Conservation (phyloP, 2,888 invertebrate species). For the Acanthosepion lycidas region DNA sequence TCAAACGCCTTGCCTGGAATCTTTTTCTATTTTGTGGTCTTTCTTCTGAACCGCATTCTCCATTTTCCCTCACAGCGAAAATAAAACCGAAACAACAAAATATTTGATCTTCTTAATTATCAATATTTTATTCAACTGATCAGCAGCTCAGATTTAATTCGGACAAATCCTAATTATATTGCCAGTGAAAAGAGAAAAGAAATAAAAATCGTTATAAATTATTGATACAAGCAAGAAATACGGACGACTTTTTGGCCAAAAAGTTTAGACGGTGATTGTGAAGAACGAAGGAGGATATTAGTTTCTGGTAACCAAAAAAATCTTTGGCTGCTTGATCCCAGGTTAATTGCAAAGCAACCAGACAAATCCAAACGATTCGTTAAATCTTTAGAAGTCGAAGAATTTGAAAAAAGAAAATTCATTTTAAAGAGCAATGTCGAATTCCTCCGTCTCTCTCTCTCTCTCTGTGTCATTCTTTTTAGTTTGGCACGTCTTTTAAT, state of each 20-base stretch:
- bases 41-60: not conserved
- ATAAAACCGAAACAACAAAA: not conserved
- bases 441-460: not conserved
- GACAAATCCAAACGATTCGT: not conserved
- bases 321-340: not conserved
- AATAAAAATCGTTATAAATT: not conserved
- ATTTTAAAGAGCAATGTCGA: not conserved
- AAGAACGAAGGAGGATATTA: not conserved
- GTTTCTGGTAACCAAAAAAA: not conserved
- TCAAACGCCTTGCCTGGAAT: not conserved
- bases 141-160: not conserved
- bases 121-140: slow-evolving; percentile 18
- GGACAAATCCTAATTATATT: not conserved
- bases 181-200: not conserved
- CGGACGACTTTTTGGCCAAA: not conserved
- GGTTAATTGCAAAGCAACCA: slow-evolving; percentile 12
- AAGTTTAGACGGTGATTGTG: not conserved
- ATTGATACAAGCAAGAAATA: slow-evolving; percentile 33
- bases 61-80: not conserved
- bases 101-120: not conserved
- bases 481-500: not conserved
- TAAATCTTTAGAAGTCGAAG: not conserved
- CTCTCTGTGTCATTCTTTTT: not conserved
- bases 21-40: not conserved
- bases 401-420: not conserved